A percentile compares a stretch with the other conserved stretches of the same genome.
phyloP scores from a whole-genome alignment of 2,797 vertebrate genomes.

The Dipus sagitta region DNA sequence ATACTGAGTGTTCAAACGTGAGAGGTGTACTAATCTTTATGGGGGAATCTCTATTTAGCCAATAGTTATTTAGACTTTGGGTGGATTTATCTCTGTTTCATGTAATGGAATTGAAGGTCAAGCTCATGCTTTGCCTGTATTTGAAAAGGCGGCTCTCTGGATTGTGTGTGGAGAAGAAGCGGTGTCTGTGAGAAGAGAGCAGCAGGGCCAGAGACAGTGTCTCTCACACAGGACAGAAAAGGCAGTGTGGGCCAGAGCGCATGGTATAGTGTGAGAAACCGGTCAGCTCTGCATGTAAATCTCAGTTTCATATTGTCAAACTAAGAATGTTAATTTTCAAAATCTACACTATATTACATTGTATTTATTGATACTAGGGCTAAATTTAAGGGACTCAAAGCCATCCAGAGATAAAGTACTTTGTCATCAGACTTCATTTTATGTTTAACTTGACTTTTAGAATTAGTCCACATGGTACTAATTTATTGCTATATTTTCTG shows the following conservation, averaged over 20 bases:
- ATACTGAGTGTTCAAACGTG: conserved; percentile 44
- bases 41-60: neutral
- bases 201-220: no score
- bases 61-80: conserved; percentile 6
- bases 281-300: neutral
- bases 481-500: neutral
- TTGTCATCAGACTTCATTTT: conserved; percentile 7
- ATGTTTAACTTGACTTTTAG: neutral
- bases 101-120: neutral
- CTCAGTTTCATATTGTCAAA: neutral
- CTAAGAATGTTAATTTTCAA: conserved; percentile 41
- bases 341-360: neutral
- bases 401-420: neutral
- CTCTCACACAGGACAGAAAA: neutral
- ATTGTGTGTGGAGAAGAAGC: neutral
- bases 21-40: neutral
- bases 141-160: neutral
- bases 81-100: conserved; percentile 29
- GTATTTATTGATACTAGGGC: conserved; percentile 10
- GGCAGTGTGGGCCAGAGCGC: neutral
- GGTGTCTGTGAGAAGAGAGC: neutral
- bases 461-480: neutral
- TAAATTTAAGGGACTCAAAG: conserved; percentile 22
- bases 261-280: neutral
- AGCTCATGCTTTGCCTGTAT: neutral